Evolutionary conservation across 2,888 invertebrate species (phyloP).

Genomic region (Hirudinaria manillensis): DNA sequence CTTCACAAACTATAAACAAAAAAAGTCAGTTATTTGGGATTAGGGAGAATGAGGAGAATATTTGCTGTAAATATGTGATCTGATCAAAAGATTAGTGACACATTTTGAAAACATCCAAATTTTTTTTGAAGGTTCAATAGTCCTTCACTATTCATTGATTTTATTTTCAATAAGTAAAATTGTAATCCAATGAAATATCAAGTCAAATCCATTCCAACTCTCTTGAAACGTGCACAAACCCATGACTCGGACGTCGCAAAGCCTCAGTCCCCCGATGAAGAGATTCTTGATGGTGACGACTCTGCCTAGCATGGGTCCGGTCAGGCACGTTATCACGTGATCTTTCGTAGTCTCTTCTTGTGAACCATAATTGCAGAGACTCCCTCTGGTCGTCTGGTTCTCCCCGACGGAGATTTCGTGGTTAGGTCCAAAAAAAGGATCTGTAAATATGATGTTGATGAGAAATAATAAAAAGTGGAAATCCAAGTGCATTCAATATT

Average conservation of each 20-base stretch:
- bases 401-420: conserved; percentile 28
- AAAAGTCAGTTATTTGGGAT: neutral
- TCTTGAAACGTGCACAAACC: too few species aligned
- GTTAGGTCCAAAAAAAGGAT: conserved; percentile 29
- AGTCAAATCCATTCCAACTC: too few species aligned
- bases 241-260: conserved; percentile 37
- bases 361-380: conserved; percentile 31
- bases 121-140: too few species aligned
- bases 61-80: neutral
- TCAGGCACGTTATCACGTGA: conserved; percentile 31
- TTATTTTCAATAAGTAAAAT: too few species aligned
- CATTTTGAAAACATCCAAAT: too few species aligned
- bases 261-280: conserved; percentile 26
- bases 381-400: neutral
- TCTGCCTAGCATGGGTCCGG: conserved; percentile 28
- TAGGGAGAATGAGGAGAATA: neutral
- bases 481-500: neutral
- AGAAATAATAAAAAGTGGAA: neutral
- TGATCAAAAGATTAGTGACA: too few species aligned
- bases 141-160: too few species aligned
- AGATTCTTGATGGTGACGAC: conserved; percentile 32
- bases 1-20: conserved; percentile 41
- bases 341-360: neutral
- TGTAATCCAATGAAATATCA: too few species aligned
- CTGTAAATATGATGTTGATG: neutral